Evolutionary conservation across 2,113 vertebrate genomes (phyloP), one percentile per base, ranked within the genome.

Genomic region (Apteryx mantelli): DNA sequence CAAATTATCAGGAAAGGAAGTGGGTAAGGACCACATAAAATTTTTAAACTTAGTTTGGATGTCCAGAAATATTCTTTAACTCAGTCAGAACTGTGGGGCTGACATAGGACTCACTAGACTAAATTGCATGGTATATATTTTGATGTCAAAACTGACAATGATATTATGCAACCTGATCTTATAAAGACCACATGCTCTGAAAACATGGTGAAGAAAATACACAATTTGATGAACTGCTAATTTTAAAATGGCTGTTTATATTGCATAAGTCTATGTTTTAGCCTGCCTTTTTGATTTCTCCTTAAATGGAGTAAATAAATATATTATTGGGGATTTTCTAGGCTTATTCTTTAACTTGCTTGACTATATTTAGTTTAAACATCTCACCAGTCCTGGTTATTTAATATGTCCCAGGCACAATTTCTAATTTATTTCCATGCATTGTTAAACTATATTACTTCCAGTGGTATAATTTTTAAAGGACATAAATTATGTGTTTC

Each of bases 371-470:
- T 82, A 82, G 40, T 60, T 88, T 84, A 95, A 94, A 77, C 8
- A 91, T 56, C 53, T 88, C 77, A 94, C 28, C 56, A 77, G 74
- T 89, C 70, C 87, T 85, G 32, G 38, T 71, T 97, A 97, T 94
- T 96, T 94, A 94, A 80, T 89, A 94, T 70, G 34, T 83, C 53
- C 26, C 24, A 73, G 83, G 30, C 44, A 94, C 28, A 38, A 88
- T 91, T 94, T 95, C 78, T 95, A 56, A 88, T 95, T 95, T 97
- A 80, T 66, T 95, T 88, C 55, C 75, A 79, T 65, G 38, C 69
- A 71, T 75, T 91, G 58, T 88, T 98, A 26, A 94, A 97, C 82
- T 82, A 48, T 87, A 93, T 94, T 89, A 88, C 38, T 97, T 97
- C 48, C 70, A 94, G 50, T 89, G 60, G 74, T 94, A 85, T 32